Conservation (phyloP, 2,797 vertebrate genomes). For the Anomalospiza imberbis region DNA sequence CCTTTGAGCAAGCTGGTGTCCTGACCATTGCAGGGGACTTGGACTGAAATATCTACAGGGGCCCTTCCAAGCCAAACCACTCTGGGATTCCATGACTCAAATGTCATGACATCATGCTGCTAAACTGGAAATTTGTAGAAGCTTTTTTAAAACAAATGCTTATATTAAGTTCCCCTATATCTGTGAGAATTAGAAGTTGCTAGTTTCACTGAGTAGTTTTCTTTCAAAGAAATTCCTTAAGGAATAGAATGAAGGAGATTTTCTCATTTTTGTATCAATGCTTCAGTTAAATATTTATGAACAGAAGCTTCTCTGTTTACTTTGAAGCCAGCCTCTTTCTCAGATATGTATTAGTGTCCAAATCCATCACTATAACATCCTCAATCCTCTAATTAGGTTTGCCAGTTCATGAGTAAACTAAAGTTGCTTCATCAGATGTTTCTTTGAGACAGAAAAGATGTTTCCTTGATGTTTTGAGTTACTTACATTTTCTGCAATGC, state of each 20-base stretch:
- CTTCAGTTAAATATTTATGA: constrained; percentile 35
- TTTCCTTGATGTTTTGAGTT: not conserved
- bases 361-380: not conserved
- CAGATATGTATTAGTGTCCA: constrained; percentile 8
- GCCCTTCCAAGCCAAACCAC: not conserved
- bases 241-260: not conserved
- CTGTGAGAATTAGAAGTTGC: not conserved
- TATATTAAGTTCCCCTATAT: not conserved
- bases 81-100: not conserved
- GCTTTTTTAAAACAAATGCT: not conserved
- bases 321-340: constrained; percentile 30
- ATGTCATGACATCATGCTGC: not conserved
- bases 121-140: not conserved
- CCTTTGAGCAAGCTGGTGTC: not conserved
- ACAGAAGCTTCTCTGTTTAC: not conserved
- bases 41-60: not conserved
- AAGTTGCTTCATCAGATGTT: not conserved
- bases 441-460: not conserved
- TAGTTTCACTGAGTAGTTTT: not conserved
- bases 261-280: not conserved
- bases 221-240: not conserved
- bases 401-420: not conserved
- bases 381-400: constrained; percentile 5
- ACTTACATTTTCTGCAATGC: constrained; percentile 17
- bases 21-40: not conserved